Conservation (phyloP, 2,888 invertebrate genomes). For the Torymus tubicola region DNA sequence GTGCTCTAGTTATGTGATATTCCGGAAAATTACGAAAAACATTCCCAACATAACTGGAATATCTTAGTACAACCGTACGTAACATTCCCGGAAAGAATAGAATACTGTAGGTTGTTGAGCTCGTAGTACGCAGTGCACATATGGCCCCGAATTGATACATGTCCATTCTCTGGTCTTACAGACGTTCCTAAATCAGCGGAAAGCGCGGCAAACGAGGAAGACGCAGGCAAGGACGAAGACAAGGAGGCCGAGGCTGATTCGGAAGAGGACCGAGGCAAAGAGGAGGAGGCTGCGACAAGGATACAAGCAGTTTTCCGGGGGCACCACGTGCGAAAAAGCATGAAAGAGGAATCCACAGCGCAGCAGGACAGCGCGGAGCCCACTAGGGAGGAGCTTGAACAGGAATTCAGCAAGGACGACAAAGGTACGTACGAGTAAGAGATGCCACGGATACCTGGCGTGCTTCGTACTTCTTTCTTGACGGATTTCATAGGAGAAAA, state of each 20-base stretch:
- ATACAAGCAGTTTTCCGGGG: constrained; percentile 94
- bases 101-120: no score
- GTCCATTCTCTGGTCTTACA: constrained; percentile 38
- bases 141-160: no score
- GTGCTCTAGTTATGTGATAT: no score
- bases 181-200: constrained; percentile 62
- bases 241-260: constrained; percentile 23
- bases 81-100: no score
- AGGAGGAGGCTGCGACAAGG: constrained; percentile 86
- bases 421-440: constrained; percentile 79
- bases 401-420: constrained; percentile 88
- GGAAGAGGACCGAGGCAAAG: constrained; percentile 55
- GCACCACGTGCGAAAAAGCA: constrained; percentile 86
- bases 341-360: constrained; percentile 79
- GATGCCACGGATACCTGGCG: no score
- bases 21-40: no score
- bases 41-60: no score
- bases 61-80: no score
- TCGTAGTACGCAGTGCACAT: no score
- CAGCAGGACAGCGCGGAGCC: constrained; percentile 76
- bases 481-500: no score
- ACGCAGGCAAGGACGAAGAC: constrained; percentile 8
- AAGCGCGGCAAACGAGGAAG: constrained; percentile 42
- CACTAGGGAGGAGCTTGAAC: constrained; percentile 84
- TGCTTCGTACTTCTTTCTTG: no score